Conservation (phyloP, 2,113 vertebrate genomes). For the Ramphastos sulfuratus region DNA sequence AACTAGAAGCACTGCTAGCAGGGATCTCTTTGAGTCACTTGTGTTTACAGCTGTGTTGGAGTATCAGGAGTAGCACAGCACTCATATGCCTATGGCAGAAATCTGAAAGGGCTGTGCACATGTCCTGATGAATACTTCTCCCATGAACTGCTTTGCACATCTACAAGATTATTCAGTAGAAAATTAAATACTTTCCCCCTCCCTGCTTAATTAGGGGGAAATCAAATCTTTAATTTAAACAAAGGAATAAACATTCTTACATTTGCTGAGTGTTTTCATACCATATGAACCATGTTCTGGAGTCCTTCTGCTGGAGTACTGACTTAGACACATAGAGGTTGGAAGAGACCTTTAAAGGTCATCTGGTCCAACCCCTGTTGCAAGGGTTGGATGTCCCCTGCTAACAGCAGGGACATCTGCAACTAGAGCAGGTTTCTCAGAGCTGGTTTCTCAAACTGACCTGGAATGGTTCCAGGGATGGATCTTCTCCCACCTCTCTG, state of each 20-base stretch:
- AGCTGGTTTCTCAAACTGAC: too few relatives aligned
- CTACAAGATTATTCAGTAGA: not conserved
- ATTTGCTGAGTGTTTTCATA: not conserved
- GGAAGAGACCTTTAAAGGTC: too few relatives aligned
- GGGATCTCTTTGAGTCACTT: not conserved
- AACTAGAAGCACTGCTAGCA: not conserved
- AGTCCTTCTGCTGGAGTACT: not conserved
- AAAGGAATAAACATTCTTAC: not conserved
- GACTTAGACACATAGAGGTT: too few relatives aligned
- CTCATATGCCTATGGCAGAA: not conserved
- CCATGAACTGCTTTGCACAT: not conserved
- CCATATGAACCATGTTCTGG: not conserved
- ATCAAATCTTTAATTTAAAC: not conserved
- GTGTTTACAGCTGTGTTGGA: slow-evolving; percentile 13
- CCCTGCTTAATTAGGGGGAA: not conserved
- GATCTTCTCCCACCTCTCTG: too few relatives aligned
- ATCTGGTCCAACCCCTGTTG: too few relatives aligned
- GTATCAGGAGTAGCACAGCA: not conserved
- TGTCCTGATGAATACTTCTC: not conserved
- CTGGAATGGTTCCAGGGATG: too few relatives aligned
- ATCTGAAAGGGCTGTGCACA: not conserved
- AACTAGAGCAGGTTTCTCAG: too few relatives aligned
- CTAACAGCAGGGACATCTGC: too few relatives aligned
- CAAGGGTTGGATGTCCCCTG: too few relatives aligned
- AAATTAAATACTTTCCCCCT: not conserved